Percentiles rank a stretch among this genome's conserved stretches.
phyloP scores from a whole-genome alignment of 2,888 invertebrate species.

The Diplazon laetatorius region DNA sequence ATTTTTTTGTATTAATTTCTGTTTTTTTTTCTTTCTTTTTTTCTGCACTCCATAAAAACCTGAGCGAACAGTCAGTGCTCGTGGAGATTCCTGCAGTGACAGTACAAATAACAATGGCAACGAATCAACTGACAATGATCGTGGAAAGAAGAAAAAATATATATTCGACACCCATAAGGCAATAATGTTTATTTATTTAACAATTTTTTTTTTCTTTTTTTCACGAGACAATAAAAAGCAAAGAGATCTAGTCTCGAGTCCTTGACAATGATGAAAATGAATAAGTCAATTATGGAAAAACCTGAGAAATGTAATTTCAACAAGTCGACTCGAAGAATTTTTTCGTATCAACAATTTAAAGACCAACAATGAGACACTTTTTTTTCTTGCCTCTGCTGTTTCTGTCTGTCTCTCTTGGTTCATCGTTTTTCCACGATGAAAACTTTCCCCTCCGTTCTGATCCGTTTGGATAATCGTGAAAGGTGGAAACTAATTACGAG shows the following conservation, averaged over 20 bases:
- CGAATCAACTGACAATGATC: no score
- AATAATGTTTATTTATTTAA: no score
- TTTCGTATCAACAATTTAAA: not conserved
- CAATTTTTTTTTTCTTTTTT: no score
- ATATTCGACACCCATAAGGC: no score
- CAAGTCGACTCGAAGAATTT: no score
- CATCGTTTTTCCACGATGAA: slow-evolving; percentile 2
- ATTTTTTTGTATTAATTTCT: no score
- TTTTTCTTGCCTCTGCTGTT: not conserved
- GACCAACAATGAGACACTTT: slow-evolving; percentile 36
- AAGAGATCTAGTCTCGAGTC: no score
- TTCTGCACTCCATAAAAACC: not conserved
- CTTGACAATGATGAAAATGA: no score
- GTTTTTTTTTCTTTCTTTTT: slow-evolving; percentile 1
- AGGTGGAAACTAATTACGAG: slow-evolving; percentile 6
- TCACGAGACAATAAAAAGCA: no score
- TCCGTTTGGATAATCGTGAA: slow-evolving; percentile 34
- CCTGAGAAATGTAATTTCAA: no score
- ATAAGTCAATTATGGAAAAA: no score
- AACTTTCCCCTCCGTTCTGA: slow-evolving; percentile 48
- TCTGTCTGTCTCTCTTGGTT: not conserved
- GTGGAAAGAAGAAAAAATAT: no score
- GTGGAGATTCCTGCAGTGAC: slow-evolving; percentile 1
- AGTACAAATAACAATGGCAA: slow-evolving; percentile 1
- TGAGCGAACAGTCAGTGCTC: not conserved